phyloP scores from a whole-genome alignment of 2,888 invertebrate genomes.

The Prosapia bicincta region DNA sequence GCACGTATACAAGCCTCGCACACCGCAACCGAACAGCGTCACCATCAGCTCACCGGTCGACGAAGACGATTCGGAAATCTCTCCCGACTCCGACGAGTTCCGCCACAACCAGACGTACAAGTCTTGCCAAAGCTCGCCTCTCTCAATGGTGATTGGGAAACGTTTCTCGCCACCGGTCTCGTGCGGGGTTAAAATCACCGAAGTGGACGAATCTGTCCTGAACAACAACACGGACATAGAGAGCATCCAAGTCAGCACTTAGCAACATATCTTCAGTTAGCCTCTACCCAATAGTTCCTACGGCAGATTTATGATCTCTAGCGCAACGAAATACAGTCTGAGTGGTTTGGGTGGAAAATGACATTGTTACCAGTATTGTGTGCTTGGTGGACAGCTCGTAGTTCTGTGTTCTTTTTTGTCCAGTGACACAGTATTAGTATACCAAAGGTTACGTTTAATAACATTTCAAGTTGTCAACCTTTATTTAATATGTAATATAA shows the following conservation, averaged over 20 bases:
- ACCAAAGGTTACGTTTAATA: constrained; percentile 12
- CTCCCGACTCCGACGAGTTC: constrained; percentile 21
- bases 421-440: constrained; percentile 7
- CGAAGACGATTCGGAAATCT: constrained; percentile 26
- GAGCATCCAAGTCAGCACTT: constrained; percentile 57
- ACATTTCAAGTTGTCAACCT: neutral
- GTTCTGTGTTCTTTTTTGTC: neutral
- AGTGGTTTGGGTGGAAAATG: neutral
- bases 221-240: constrained; percentile 57
- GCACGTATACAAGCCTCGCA: constrained; percentile 12
- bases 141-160: constrained; percentile 2
- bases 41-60: constrained; percentile 10
- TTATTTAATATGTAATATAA: neutral
- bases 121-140: constrained; percentile 20
- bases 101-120: neutral
- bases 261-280: constrained; percentile 41
- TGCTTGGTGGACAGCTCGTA: neutral
- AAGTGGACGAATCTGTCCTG: constrained; percentile 51
- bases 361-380: constrained; percentile 8
- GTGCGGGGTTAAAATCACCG: constrained; percentile 10
- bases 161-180: constrained; percentile 18
- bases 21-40: constrained; percentile 8
- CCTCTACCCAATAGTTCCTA: constrained; percentile 19
- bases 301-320: constrained; percentile 13
- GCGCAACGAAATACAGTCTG: neutral